These are phyloP conservation scores for Hydrotaea diabolus DNA, from an alignment of 2,888 invertebrate genomes.

Conservation along the genomic window DNA sequence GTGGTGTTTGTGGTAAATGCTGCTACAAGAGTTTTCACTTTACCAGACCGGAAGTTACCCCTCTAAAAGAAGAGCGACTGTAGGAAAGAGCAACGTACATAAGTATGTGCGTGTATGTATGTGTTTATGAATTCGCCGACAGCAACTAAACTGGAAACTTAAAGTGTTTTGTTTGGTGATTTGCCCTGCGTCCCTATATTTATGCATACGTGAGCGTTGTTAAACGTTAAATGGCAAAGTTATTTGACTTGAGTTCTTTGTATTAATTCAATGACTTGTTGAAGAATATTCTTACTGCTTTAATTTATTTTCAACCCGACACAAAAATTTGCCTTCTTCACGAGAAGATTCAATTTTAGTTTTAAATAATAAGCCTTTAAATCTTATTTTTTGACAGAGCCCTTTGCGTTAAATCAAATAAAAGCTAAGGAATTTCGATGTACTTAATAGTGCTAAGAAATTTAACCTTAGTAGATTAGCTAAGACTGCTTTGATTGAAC, in stretches of 20 bases:
- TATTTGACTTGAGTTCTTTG: background rate
- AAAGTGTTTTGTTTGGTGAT: slow-evolving; percentile 6
- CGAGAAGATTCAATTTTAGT: too few species aligned
- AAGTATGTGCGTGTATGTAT: background rate
- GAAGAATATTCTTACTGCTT: background rate
- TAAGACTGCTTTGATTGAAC: too few species aligned
- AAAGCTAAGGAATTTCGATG: too few species aligned
- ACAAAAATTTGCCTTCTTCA: too few species aligned
- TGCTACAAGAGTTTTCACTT: slow-evolving; percentile 48
- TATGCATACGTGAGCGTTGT: background rate
- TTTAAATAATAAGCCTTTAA: too few species aligned
- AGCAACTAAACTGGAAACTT: background rate
- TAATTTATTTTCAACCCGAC: too few species aligned
- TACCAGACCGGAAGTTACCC: slow-evolving; percentile 28
- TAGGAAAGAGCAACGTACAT: slow-evolving; percentile 3
- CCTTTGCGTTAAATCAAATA: too few species aligned
- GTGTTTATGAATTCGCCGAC: background rate
- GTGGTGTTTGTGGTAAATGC: slow-evolving; percentile 33
- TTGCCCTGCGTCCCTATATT: background rate
- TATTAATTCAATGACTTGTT: background rate
- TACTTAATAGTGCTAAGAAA: too few species aligned
- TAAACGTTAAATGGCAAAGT: slow-evolving; percentile 5
- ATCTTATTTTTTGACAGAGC: too few species aligned
- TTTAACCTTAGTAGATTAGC: too few species aligned
- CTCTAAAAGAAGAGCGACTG: slow-evolving; percentile 9